phyloP scores from a whole-genome alignment of 1,140 invertebrate species.

The Drosophila biarmipes region DNA sequence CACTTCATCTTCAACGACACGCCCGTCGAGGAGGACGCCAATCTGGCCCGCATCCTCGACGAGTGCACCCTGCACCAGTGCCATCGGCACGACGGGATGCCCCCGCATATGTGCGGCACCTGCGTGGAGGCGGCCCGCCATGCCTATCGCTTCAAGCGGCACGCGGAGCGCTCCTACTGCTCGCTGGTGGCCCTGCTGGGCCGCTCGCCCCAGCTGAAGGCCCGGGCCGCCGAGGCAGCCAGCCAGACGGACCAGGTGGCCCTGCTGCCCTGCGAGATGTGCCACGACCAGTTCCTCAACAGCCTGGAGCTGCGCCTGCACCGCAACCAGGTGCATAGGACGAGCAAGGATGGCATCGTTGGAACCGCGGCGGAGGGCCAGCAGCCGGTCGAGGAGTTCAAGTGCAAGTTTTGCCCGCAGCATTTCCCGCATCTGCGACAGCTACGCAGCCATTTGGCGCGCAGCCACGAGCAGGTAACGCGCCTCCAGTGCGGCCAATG shows the following conservation, averaged over 20 bases:
- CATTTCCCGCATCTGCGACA: constrained; percentile 62
- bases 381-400: constrained; percentile 34
- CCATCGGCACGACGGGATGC: constrained; percentile 62
- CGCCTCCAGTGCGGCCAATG: constrained; percentile 60
- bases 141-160: constrained; percentile 73
- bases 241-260: constrained; percentile 73
- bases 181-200: constrained; percentile 57
- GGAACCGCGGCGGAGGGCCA: neutral
- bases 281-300: constrained; percentile 67
- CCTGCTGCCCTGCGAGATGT: constrained; percentile 70
- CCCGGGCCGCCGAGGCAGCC: constrained; percentile 45
- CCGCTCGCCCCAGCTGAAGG: constrained; percentile 25
- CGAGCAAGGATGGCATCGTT: constrained; percentile 7
- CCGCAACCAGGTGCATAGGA: constrained; percentile 49
- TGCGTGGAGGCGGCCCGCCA: constrained; percentile 65
- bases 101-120: constrained; percentile 63
- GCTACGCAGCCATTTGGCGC: constrained; percentile 59
- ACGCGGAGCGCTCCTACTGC: constrained; percentile 70
- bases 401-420: constrained; percentile 65
- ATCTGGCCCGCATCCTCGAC: constrained; percentile 68
- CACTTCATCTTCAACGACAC: constrained; percentile 75
- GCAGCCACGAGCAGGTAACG: constrained; percentile 53
- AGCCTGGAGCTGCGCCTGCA: constrained; percentile 64
- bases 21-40: constrained; percentile 59
- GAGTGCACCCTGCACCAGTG: constrained; percentile 75